These are phyloP conservation scores for Oriolus oriolus DNA, from an alignment of 2,113 vertebrate genomes.

Conservation along the genomic window DNA sequence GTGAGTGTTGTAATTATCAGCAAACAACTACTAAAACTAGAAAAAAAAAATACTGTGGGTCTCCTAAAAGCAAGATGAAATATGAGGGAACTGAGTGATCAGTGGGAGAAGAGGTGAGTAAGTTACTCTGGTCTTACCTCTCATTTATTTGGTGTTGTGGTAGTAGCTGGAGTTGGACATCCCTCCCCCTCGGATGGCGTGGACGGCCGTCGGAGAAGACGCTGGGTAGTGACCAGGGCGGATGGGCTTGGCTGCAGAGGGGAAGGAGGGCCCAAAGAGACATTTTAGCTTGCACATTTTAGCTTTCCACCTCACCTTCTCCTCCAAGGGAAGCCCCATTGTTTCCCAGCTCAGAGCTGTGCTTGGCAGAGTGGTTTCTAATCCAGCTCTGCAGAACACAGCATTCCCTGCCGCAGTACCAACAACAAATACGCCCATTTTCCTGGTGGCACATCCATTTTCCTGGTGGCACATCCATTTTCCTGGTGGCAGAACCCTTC, in stretches of 20 bases:
- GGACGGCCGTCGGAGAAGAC: conserved; percentile 80
- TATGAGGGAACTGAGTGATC: neutral
- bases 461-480: neutral
- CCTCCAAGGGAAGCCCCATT: neutral
- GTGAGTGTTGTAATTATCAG: neutral
- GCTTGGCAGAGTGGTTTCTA: neutral
- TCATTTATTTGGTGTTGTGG: conserved; percentile 71
- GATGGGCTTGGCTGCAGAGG: conserved; percentile 85
- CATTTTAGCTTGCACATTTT: neutral
- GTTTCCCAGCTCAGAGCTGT: neutral
- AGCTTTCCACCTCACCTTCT: neutral
- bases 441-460: neutral
- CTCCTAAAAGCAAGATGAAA: neutral
- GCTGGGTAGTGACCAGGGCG: conserved; percentile 87
- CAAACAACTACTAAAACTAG: neutral
- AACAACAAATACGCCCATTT: neutral
- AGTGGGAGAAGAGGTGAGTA: neutral
- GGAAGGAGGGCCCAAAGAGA: neutral
- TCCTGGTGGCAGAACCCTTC: neutral
- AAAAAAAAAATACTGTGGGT: neutral
- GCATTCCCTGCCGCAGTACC: neutral
- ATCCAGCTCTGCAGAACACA: neutral
- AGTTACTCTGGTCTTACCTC: conserved; percentile 56
- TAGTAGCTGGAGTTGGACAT: conserved; percentile 77
- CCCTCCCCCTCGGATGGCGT: conserved; percentile 78